Conservation (phyloP, 2,888 invertebrate genomes). For the Eristalis tenax region DNA sequence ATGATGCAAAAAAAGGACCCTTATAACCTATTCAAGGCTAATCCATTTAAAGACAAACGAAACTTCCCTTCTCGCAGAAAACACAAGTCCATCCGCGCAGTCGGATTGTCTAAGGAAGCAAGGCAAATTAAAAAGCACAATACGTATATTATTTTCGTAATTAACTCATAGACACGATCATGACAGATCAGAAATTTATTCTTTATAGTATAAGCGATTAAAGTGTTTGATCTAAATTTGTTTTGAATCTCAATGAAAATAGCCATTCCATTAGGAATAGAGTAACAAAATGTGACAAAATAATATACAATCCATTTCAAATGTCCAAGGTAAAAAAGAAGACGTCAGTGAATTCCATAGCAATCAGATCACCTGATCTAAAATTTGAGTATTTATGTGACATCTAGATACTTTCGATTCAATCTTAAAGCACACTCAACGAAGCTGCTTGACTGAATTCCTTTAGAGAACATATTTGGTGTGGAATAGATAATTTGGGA, state of each 20-base stretch:
- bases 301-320: not conserved
- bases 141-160: not conserved
- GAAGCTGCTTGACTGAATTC: not conserved
- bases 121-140: not conserved
- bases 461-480: too few species aligned
- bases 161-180: not conserved
- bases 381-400: not conserved
- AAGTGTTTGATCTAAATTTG: not conserved
- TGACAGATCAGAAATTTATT: not conserved
- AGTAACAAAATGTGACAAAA: not conserved
- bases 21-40: not conserved
- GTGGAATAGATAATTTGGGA: too few species aligned
- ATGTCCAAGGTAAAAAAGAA: not conserved
- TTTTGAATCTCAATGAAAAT: not conserved
- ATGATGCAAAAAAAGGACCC: too few species aligned
- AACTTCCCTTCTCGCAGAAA: not conserved
- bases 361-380: not conserved
- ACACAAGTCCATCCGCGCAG: not conserved
- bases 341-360: not conserved
- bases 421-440: too few species aligned
- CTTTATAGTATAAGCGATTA: not conserved
- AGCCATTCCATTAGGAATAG: not conserved
- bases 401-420: too few species aligned
- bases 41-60: not conserved
- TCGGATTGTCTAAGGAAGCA: not conserved